Evolutionary conservation across 2,113 vertebrate species (phyloP).

Genomic region (Notechis scutatus): DNA sequence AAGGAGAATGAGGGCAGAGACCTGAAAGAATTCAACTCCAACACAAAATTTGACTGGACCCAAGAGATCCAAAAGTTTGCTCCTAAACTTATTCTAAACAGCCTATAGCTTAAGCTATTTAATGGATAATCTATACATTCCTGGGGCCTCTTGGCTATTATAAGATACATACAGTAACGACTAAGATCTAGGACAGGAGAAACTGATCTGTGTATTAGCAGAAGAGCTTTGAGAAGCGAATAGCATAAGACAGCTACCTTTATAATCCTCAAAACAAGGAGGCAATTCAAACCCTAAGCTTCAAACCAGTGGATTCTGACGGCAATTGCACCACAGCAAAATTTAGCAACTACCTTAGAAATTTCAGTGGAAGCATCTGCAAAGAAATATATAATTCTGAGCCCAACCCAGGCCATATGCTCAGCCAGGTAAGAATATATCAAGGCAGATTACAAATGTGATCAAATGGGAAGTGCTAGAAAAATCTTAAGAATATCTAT

Average conservation of each 20-base stretch:
- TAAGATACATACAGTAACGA: fast-evolving
- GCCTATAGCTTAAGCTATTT: neutral
- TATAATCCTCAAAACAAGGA: neutral
- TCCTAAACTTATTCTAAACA: conserved; percentile 1
- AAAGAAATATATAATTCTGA: neutral
- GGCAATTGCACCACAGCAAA: neutral
- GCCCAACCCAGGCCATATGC: neutral
- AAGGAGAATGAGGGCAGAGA: neutral
- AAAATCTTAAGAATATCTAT: neutral
- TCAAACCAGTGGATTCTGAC: neutral
- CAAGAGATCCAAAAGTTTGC: neutral
- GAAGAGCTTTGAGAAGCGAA: neutral
- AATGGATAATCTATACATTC: conserved; percentile 3
- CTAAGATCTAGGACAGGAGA: conserved; percentile 11
- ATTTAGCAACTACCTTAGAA: neutral
- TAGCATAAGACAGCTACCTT: neutral
- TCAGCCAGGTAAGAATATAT: neutral
- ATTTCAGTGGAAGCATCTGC: neutral
- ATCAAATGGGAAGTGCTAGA: neutral
- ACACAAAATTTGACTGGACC: conserved; percentile 14
- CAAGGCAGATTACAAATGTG: neutral
- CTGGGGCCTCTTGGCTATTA: fast-evolving
- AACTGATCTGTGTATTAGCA: neutral
- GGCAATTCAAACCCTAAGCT: neutral
- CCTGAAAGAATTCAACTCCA: conserved; percentile 13